Percentiles rank a stretch among this genome's conserved stretches.
These are phyloP conservation scores for Lysiphlebus fabarum DNA, from an alignment of 1,140 invertebrate genomes.

Conservation along the genomic window DNA sequence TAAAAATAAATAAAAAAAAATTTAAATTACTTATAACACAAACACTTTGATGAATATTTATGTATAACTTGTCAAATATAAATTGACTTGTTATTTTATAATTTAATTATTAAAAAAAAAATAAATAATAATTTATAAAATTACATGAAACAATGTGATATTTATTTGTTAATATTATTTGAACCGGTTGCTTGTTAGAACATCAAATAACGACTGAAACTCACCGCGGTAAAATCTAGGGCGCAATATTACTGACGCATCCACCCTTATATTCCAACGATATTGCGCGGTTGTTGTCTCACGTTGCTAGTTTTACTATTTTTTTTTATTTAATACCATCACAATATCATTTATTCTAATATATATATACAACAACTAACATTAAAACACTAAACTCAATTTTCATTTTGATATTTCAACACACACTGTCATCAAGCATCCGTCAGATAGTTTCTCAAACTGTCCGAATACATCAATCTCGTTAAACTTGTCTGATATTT, in stretches of 20 bases:
- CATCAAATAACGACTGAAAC: slow-evolving; percentile 47
- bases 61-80: no score
- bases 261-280: slow-evolving; percentile 31
- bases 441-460: background rate
- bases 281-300: slow-evolving; percentile 19
- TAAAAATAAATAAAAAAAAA: no score
- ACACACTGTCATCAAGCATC: background rate
- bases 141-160: no score
- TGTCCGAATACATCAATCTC: slow-evolving; percentile 5
- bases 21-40: no score
- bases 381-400: no score
- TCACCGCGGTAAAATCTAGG: slow-evolving; percentile 39
- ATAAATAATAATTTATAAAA: no score
- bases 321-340: background rate
- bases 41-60: no score
- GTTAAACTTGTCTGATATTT: no score
- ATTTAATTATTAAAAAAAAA: no score
- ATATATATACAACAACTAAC: background rate
- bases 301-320: slow-evolving; percentile 15
- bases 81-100: no score
- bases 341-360: background rate
- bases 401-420: background rate
- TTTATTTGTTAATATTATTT: no score
- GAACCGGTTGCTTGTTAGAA: slow-evolving; percentile 40
- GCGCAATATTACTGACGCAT: slow-evolving; percentile 48